A percentile compares a stretch with the other conserved stretches of the same genome.
These are phyloP conservation scores for Thaumetopoea pityocampa DNA, from an alignment of 1,140 invertebrate genomes.

Conservation along the genomic window DNA sequence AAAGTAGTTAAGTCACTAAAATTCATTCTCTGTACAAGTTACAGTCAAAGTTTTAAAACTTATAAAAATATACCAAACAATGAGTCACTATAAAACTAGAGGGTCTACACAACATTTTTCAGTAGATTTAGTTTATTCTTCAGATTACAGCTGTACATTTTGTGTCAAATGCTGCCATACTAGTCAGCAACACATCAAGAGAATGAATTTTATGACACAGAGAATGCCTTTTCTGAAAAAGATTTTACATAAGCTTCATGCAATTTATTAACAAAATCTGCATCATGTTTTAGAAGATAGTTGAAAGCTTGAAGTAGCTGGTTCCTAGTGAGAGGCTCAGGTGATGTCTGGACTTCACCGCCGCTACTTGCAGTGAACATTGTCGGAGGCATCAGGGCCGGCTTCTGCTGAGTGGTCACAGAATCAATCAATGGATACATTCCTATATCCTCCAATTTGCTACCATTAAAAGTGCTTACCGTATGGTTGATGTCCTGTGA, in stretches of 20 bases:
- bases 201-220: slow-evolving; percentile 60
- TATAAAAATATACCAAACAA: slow-evolving; percentile 65
- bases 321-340: slow-evolving; percentile 88
- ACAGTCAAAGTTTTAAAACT: slow-evolving; percentile 67
- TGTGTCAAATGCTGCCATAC: no score
- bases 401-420: slow-evolving; percentile 77
- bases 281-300: slow-evolving; percentile 91
- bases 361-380: slow-evolving; percentile 80
- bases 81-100: slow-evolving; percentile 59
- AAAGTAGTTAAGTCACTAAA: slow-evolving; percentile 46
- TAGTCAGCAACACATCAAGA: slow-evolving; percentile 33
- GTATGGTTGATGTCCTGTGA: slow-evolving; percentile 53
- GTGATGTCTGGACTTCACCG: slow-evolving; percentile 52
- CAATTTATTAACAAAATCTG: slow-evolving; percentile 89
- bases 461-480: slow-evolving; percentile 65
- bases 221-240: slow-evolving; percentile 83
- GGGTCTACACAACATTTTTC: slow-evolving; percentile 56
- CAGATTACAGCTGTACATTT: no score
- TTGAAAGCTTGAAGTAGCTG: slow-evolving; percentile 92
- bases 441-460: slow-evolving; percentile 51
- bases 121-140: slow-evolving; percentile 49
- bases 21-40: slow-evolving; percentile 61
- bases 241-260: slow-evolving; percentile 94
- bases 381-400: slow-evolving; percentile 87
- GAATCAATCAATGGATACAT: slow-evolving; percentile 68